Base-by-base conservation (phyloP, 2,797 vertebrate species). In the Lemur catta region DNA sequence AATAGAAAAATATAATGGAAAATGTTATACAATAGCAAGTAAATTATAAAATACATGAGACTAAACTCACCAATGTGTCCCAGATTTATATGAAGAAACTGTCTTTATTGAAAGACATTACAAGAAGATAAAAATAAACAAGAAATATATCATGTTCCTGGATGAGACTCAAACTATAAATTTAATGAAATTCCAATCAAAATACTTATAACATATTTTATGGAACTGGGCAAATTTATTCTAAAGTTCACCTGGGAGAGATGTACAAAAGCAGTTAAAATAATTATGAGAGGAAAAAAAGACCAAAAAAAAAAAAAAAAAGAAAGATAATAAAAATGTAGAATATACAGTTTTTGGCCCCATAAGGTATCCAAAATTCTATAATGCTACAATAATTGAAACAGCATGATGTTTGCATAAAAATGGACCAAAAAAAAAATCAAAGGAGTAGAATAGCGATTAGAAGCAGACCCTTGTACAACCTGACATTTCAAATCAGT, bases 51-150 rank as follows among this genome's bases (percentile, higher is more conserved):
- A 93, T 89, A 69, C 26, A 90, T 33, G 13, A 38, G 18, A 89
- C 91, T 92, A 89, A 89, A 79, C 52, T 89, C 85, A 95, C 48
- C 4, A 92, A 18, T 55, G 35, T 80, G 4, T 59, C 76, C 15
- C 90, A 92, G 76, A 91, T 74, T 85, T 88, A 91, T 76, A 69
- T 52, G 18, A 88, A 97, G 80, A 95, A 94, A 95, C 11, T 63
- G 7, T 84, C 22, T 86, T 94, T 89, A 92, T 38, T 95, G 78
- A 88, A 81, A 74, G 30, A 94, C 50, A 92, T 88, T 80, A 81
- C 75, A 92, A 95, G 78, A 94, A 94, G 65, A 94, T 50, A 88
- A 86, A 95, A 86, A 82, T 84, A 95, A 97, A 90, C 78, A 38
- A 96, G 89, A 43, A 84, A 71, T 57, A 74, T 3, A 87, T 90